phyloP scores from a whole-genome alignment of 1,140 invertebrate genomes.

The Dendrolimus kikuchii region DNA sequence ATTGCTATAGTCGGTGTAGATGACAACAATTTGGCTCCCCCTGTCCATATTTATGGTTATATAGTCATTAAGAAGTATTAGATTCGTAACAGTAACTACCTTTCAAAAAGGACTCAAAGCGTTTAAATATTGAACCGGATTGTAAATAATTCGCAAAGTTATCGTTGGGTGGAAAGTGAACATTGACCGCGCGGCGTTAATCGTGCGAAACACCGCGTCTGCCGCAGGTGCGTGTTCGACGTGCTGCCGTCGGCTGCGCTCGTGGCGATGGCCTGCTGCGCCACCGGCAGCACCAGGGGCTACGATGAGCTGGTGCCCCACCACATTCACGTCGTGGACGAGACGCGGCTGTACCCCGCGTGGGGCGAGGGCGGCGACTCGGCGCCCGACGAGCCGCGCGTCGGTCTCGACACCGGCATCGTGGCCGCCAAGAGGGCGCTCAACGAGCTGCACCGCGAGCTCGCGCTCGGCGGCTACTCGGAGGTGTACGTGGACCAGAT shows the following conservation, averaged over 20 bases:
- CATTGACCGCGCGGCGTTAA: no score
- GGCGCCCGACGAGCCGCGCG: conserved; percentile 28
- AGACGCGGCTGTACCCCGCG: conserved; percentile 86
- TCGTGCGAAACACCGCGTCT: not conserved
- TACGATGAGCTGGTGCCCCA: conserved; percentile 98
- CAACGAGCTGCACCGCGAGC: conserved; percentile 87
- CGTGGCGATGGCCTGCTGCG: conserved; percentile 94
- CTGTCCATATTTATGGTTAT: no score
- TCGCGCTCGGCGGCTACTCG: conserved; percentile 84
- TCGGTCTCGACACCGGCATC: conserved; percentile 81
- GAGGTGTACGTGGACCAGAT: conserved; percentile 99
- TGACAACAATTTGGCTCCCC: no score
- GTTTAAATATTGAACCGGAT: no score
- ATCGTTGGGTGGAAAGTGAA: no score
- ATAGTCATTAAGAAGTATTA: no score
- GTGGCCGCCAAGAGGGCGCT: conserved; percentile 86
- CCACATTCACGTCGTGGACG: conserved; percentile 95
- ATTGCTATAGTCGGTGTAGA: no score
- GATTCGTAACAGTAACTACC: no score
- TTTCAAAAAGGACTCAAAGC: no score
- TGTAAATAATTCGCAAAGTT: no score
- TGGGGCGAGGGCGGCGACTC: conserved; percentile 73
- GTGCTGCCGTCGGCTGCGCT: conserved; percentile 90
- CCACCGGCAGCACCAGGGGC: conserved; percentile 93
- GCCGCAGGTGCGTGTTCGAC: conserved; percentile 80